Evolutionary conservation across 2,113 vertebrate genomes (phyloP).

Genomic region (Syngnathus floridae): DNA sequence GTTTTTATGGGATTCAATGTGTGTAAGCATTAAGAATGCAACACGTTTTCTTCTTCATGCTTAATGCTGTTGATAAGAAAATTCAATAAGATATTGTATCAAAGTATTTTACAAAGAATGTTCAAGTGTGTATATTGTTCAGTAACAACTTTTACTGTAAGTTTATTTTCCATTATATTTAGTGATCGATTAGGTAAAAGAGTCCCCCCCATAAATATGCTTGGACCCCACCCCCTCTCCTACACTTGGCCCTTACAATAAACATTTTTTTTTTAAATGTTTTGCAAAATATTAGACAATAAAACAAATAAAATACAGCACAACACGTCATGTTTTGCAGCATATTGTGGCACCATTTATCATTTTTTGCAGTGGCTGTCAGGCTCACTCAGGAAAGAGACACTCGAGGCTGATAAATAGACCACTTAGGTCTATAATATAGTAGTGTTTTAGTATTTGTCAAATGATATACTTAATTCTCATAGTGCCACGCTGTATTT

Average conservation of each 20-base stretch:
- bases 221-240: too few relatives aligned
- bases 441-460: not conserved
- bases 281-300: not conserved
- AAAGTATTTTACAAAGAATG: not conserved
- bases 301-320: not conserved
- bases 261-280: not conserved
- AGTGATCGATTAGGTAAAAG: not conserved
- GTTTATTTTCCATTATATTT: not conserved
- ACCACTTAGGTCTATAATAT: not conserved
- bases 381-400: not conserved
- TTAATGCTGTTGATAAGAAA: not conserved
- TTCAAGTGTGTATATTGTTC: not conserved
- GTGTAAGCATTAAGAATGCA: not conserved
- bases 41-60: conserved; percentile 6
- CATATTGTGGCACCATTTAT: not conserved
- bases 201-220: too few relatives aligned
- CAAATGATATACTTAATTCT: not conserved
- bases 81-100: not conserved
- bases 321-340: not conserved
- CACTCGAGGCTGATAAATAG: not conserved
- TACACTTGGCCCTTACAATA: not conserved
- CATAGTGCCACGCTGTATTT: conserved; percentile 36
- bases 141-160: not conserved
- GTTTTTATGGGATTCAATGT: conserved; percentile 14
- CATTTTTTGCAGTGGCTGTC: not conserved